Evolutionary conservation across 2,797 vertebrate genomes (phyloP), one percentile per base, ranked within the genome.

Genomic region (Trachurus trachurus): DNA sequence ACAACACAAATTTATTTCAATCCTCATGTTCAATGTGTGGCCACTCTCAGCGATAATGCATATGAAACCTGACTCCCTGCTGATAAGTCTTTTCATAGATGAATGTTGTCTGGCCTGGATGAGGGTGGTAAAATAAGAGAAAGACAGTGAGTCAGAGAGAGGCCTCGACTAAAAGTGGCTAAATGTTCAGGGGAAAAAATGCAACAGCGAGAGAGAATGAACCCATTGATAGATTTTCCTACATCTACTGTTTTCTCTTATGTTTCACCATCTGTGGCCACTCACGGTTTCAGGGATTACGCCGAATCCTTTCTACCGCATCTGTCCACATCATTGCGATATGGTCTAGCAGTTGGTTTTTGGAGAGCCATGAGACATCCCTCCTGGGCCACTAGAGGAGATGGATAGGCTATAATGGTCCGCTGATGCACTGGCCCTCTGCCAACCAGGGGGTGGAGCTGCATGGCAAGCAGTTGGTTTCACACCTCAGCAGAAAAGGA

Each of bases 371-470:
- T 4, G 69, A 82, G 80, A 79, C 72, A 40, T 85, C 76, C 81
- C 78, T 59, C 56, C 47, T 45, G 69, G 56, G 57, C 56, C 53
- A 71, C 80, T 81, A 59, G 58, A 70, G 52, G 74, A 91, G 87
- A 89, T 73, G 77, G 85, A 88, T 78, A 31, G 74, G 59, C 74
- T 80, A 82, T 80, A 83, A 88, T 52, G 67, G 67, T 71, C 65
- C 42, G 19, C 72, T 82, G 88, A 88, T 86, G 86, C 17, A 70
- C 86, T 90, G 85, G 84, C 57, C 62, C 26, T 57, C 79, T 68
- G 87, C 83, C 80, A 86, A 74, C 78, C 82, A 87, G 85, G 78
- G 83, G 87, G 88, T 83, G 85, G 87, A 88, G 87, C 87, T 90
- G 87, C 81, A 76, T 68, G 71, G 72, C 84, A 88, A 89, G 78